Percentiles rank a stretch among this genome's conserved stretches.
These are phyloP conservation scores for Flexamia atlantica DNA, from an alignment of 2,888 invertebrate species.

Conservation along the genomic window DNA sequence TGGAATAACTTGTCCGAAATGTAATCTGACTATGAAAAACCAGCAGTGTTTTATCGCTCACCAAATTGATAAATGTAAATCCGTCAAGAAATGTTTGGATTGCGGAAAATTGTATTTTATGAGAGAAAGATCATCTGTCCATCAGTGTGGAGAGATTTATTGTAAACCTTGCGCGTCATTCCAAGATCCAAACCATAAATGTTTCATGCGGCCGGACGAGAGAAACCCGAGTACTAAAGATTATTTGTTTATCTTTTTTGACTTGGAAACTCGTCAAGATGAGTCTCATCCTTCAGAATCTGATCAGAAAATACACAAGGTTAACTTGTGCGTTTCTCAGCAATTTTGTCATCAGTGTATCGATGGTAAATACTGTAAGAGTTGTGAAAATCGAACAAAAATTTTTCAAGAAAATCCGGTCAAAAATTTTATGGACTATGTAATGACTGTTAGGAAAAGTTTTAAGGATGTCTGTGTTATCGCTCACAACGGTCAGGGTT, in stretches of 20 bases:
- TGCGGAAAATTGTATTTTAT: too few relatives aligned
- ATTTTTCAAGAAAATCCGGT: too few relatives aligned
- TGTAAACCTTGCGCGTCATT: constrained; percentile 64
- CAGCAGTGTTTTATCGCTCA: constrained; percentile 3
- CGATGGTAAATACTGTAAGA: not conserved
- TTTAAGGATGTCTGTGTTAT: too few relatives aligned
- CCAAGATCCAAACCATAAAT: constrained; percentile 7
- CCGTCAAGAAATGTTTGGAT: too few relatives aligned
- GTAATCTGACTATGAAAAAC: too few relatives aligned
- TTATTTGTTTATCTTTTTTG: constrained; percentile 67
- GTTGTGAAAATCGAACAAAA: too few relatives aligned
- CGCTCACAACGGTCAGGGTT: constrained; percentile 3
- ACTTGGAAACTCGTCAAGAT: constrained; percentile 67
- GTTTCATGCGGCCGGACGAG: constrained; percentile 60
- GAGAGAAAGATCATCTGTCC: too few relatives aligned
- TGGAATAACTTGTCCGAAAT: too few relatives aligned
- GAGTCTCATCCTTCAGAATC: constrained; percentile 26
- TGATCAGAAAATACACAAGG: not conserved
- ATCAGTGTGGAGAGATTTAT: constrained; percentile 60
- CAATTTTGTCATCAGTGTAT: too few relatives aligned
- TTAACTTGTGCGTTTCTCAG: too few relatives aligned
- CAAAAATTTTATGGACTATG: too few relatives aligned
- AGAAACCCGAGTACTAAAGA: constrained; percentile 48
- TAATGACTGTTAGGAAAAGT: too few relatives aligned
- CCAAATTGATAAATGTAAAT: not conserved